Evolutionary conservation across 2,797 vertebrate species (phyloP).

Genomic region (Enteromius thamalakanensis): DNA sequence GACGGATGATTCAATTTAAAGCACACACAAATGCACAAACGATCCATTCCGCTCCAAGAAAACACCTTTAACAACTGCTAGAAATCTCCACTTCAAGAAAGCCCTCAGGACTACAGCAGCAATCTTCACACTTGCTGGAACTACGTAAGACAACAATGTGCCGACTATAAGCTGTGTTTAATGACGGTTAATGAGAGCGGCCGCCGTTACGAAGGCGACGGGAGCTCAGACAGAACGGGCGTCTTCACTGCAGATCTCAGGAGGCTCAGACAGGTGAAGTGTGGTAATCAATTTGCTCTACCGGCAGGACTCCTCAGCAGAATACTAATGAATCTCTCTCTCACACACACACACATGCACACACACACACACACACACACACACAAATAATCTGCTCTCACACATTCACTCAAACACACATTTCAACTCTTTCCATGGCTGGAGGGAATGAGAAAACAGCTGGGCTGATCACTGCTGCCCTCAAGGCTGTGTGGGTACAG

Average conservation of each 20-base stretch:
- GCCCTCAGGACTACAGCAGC: background rate
- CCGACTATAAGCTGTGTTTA: slow-evolving; percentile 9
- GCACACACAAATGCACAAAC: slow-evolving; percentile 11
- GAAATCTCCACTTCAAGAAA: background rate
- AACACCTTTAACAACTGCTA: background rate
- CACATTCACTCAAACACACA: slow-evolving; percentile 45
- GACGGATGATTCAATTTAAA: slow-evolving; percentile 21
- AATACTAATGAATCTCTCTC: slow-evolving; percentile 86
- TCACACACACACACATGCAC: too few species aligned
- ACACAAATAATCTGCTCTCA: slow-evolving; percentile 32
- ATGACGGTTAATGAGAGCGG: slow-evolving; percentile 10
- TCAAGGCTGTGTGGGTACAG: slow-evolving; percentile 23
- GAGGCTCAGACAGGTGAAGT: slow-evolving; percentile 95
- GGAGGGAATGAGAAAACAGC: slow-evolving; percentile 23
- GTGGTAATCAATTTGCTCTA: slow-evolving; percentile 98
- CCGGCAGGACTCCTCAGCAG: slow-evolving; percentile 88
- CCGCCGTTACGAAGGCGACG: slow-evolving; percentile 54
- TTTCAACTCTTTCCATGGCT: slow-evolving; percentile 24
- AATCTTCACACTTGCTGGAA: slow-evolving; percentile 21
- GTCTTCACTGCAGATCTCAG: slow-evolving; percentile 88
- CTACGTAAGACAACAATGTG: slow-evolving; percentile 6
- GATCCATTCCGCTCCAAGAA: slow-evolving; percentile 24
- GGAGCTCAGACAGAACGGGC: slow-evolving; percentile 72
- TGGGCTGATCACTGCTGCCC: slow-evolving; percentile 39
- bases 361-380: slow-evolving; percentile 10